These are phyloP conservation scores for Oryzias sinensis DNA, from an alignment of 2,797 vertebrate species.

Conservation along the genomic window DNA sequence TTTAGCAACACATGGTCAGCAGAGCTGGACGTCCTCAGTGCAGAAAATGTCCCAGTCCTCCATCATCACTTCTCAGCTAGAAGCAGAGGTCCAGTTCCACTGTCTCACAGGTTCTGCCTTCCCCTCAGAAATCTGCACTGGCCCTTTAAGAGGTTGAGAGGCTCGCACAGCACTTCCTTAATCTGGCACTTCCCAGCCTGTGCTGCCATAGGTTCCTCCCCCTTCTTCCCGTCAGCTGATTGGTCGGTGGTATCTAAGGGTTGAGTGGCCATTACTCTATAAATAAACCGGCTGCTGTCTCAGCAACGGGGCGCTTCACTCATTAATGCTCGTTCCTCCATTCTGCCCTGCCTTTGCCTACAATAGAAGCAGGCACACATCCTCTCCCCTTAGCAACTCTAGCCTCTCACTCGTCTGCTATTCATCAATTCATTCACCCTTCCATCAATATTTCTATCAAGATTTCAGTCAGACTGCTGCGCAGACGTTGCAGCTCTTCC, in stretches of 20 bases:
- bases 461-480: no score
- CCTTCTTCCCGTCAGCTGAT: slow-evolving; percentile 75
- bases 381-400: slow-evolving; percentile 71
- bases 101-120: slow-evolving; percentile 59
- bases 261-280: slow-evolving; percentile 84
- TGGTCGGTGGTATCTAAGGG: slow-evolving; percentile 86
- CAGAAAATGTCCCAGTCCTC: no score
- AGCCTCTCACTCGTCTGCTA: slow-evolving; percentile 43
- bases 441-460: slow-evolving; percentile 18
- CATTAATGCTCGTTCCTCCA: slow-evolving; percentile 68
- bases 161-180: slow-evolving; percentile 81
- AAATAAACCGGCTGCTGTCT: slow-evolving; percentile 88
- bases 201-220: slow-evolving; percentile 73
- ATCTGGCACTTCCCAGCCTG: slow-evolving; percentile 72
- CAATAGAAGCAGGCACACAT: slow-evolving; percentile 52
- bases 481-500: no score
- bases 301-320: slow-evolving; percentile 82
- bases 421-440: slow-evolving; percentile 50
- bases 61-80: no score
- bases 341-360: slow-evolving; percentile 49
- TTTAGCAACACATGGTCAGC: no score
- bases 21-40: no score
- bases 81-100: no score
- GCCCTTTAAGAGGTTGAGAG: slow-evolving; percentile 79
- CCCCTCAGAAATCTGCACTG: slow-evolving; percentile 68